phyloP scores from a whole-genome alignment of 2,888 invertebrate species.

The Scaptomyza reducta region DNA sequence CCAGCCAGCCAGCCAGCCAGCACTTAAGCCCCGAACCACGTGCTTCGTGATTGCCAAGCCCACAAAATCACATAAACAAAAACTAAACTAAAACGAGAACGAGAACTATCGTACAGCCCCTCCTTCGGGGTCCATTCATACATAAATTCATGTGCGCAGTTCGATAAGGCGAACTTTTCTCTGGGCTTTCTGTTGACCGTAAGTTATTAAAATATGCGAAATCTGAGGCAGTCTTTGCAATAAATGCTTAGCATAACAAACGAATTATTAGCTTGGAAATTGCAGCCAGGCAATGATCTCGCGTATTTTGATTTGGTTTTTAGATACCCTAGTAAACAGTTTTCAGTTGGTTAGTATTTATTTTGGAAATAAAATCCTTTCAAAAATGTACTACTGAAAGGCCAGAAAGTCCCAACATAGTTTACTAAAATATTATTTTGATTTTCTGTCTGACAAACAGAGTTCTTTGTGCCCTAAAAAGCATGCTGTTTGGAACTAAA shows the following conservation, averaged over 20 bases:
- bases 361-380: too few relatives aligned
- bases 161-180: slow-evolving; percentile 8
- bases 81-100: neutral
- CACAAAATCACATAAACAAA: slow-evolving; percentile 56
- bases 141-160: slow-evolving; percentile 64
- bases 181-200: slow-evolving; percentile 9
- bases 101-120: slow-evolving; percentile 4
- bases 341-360: too few relatives aligned
- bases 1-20: neutral
- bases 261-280: slow-evolving; percentile 43
- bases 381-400: too few relatives aligned
- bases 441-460: neutral
- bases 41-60: slow-evolving; percentile 73
- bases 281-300: slow-evolving; percentile 12
- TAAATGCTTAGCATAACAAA: slow-evolving; percentile 63
- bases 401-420: too few relatives aligned
- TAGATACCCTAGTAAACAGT: slow-evolving; percentile 2
- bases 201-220: slow-evolving; percentile 74
- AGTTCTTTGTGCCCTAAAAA: neutral
- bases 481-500: neutral
- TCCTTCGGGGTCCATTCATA: slow-evolving; percentile 49
- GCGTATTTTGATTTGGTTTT: neutral
- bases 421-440: too few relatives aligned
- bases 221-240: slow-evolving; percentile 46
- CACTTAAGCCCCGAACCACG: slow-evolving; percentile 33